Conservation (phyloP, 2,888 invertebrate species). For the Meta bourneti region DNA sequence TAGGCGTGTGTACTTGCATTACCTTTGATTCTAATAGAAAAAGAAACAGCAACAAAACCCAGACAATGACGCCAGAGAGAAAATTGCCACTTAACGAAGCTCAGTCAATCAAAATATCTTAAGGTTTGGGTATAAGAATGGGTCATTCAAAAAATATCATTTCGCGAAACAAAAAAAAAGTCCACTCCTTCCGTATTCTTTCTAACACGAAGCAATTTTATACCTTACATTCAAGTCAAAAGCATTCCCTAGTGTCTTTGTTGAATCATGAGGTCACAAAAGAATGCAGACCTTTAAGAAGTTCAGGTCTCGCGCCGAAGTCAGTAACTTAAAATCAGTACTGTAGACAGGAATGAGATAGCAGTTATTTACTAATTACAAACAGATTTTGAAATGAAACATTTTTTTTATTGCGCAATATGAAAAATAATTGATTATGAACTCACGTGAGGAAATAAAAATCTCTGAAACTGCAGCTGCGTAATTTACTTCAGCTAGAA, state of each 20-base stretch:
- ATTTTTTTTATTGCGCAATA: no score
- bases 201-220: constrained; percentile 2
- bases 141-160: constrained; percentile 28
- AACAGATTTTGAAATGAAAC: no score
- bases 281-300: neutral
- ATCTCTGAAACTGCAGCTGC: no score
- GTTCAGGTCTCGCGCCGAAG: neutral
- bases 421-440: no score
- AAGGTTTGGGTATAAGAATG: neutral
- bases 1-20: constrained; percentile 35
- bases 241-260: neutral
- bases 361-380: no score
- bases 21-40: neutral
- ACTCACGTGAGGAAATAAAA: no score
- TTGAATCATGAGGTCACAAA: constrained; percentile 4
- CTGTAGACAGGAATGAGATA: neutral
- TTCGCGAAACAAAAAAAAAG: constrained; percentile 35
- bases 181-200: constrained; percentile 10
- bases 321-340: neutral
- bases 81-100: constrained; percentile 16
- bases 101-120: constrained; percentile 31
- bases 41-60: neutral
- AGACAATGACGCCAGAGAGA: constrained; percentile 15
- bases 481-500: no score
- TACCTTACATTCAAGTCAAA: constrained; percentile 20